Percentiles rank a stretch among this genome's conserved stretches.
Evolutionary conservation across 2,113 vertebrate species (phyloP).

Genomic region (Loxodonta africana): DNA sequence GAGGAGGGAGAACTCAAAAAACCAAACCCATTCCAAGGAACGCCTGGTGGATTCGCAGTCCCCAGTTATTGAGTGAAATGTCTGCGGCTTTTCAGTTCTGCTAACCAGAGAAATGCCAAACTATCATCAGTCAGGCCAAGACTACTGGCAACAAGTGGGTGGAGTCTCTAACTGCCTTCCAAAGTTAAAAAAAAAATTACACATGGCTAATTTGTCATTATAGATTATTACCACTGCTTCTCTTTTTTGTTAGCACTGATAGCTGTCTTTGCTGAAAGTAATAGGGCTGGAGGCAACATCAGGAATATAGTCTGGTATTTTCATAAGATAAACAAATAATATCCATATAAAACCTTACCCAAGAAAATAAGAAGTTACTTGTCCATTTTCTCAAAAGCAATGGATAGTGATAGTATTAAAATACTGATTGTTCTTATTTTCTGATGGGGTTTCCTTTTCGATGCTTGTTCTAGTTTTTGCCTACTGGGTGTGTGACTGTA

Average conservation of each 20-base stretch:
- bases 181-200: not conserved
- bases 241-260: not conserved
- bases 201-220: slow-evolving; percentile 35
- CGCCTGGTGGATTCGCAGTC: not conserved
- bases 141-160: not conserved
- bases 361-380: not conserved
- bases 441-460: not conserved
- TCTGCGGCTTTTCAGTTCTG: not conserved
- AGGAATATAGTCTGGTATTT: not conserved
- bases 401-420: not conserved
- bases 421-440: not conserved
- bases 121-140: not conserved
- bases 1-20: not conserved
- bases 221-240: not conserved
- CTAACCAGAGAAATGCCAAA: not conserved
- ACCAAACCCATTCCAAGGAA: too few relatives aligned
- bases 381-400: slow-evolving; percentile 4
- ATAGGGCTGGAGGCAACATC: not conserved
- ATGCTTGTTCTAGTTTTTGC: not conserved
- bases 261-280: slow-evolving; percentile 4
- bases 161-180: not conserved
- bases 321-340: not conserved
- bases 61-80: not conserved
- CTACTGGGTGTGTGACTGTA: not conserved
- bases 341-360: not conserved